A percentile compares a stretch with the other conserved stretches of the same genome.
Evolutionary conservation across 2,113 vertebrate species (phyloP).

Genomic region (Acanthochromis polyacanthus): DNA sequence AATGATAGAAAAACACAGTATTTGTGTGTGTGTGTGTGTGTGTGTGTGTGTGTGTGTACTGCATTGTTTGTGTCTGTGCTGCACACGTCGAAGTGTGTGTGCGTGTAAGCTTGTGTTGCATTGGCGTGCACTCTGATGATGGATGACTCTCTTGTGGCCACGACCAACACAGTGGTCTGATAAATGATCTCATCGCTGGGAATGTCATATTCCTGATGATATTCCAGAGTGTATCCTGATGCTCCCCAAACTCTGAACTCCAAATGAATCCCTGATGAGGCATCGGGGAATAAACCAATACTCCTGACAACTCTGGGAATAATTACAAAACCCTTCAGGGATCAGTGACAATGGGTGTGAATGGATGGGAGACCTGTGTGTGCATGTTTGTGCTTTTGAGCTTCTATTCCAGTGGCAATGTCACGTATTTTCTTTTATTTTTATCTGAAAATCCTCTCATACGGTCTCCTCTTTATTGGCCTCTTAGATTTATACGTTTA

Average conservation of each 20-base stretch:
- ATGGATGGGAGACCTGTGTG: neutral
- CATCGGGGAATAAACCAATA: constrained; percentile 60
- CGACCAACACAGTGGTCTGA: constrained; percentile 67
- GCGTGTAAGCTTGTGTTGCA: constrained; percentile 24
- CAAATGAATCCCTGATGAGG: constrained; percentile 53
- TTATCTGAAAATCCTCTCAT: too few species aligned
- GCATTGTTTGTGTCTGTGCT: constrained; percentile 1
- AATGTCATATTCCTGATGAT: constrained; percentile 63
- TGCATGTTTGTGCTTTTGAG: neutral
- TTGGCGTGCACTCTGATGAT: constrained; percentile 55
- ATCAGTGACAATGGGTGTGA: constrained; percentile 12
- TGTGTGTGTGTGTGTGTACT: constrained; percentile 4
- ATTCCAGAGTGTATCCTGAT: constrained; percentile 46
- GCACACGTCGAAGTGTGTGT: constrained; percentile 14
- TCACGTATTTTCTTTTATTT: constrained; percentile 2
- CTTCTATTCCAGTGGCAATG: neutral
- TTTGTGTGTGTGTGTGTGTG: constrained; percentile 12
- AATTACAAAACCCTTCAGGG: constrained; percentile 29
- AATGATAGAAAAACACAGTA: too few species aligned
- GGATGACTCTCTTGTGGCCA: constrained; percentile 65
- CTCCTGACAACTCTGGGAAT: constrained; percentile 53
- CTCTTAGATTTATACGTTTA: too few species aligned
- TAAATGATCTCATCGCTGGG: constrained; percentile 71
- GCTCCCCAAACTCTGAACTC: constrained; percentile 50
- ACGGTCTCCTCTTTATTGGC: too few species aligned